Base-by-base conservation (phyloP, 2,113 vertebrate species). In the Syrmaticus mikado region DNA sequence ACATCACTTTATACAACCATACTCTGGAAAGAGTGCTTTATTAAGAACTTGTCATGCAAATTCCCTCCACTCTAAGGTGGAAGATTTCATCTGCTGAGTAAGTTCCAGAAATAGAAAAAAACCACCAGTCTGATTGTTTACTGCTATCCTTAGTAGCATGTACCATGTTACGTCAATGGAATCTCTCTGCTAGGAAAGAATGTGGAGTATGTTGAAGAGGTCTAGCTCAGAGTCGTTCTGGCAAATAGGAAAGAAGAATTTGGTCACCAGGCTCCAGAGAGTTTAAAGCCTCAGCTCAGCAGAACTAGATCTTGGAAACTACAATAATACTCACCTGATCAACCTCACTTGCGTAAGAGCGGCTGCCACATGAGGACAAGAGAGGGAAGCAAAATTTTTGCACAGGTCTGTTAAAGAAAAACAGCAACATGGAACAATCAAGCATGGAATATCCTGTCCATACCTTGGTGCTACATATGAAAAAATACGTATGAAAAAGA, bases 251-350 rank as follows among this genome's bases (percentile, higher is more conserved):
- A 89, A 84, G 66, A 80, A 36, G 22, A 58, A 50, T 75, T 70
- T 90, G 66, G n/a, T 70, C 73, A 75, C 24, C 85, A 88, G 82
- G 62, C 48, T 58, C 68, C 52, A 81, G 30, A 15, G 74, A 74
- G 28, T 78, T 94, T 90, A 90, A 84, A 94, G 38, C 2, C n/a
- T 28, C 79, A 86, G 48, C 65, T 90, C 76, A 81, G 80, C 72
- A 90, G 61, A 87, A 64, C 45, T 18, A 73, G 61, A 40, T 89
- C 57, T 62, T 87, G 79, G 89, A 92, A 89, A 71, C 12, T 46
- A 45, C 45, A 67, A 21, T 74, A 55, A 82, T 62, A 95, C 98
- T 98, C 96, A 98, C 98, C 94, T 95, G 92, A 52, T 95, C 96
- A 0, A 97, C 95, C 9, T 97, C 87, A n/a, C 66, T 94, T 36